Conservation (phyloP, 2,113 vertebrate genomes). For the Galeopterus variegatus region DNA sequence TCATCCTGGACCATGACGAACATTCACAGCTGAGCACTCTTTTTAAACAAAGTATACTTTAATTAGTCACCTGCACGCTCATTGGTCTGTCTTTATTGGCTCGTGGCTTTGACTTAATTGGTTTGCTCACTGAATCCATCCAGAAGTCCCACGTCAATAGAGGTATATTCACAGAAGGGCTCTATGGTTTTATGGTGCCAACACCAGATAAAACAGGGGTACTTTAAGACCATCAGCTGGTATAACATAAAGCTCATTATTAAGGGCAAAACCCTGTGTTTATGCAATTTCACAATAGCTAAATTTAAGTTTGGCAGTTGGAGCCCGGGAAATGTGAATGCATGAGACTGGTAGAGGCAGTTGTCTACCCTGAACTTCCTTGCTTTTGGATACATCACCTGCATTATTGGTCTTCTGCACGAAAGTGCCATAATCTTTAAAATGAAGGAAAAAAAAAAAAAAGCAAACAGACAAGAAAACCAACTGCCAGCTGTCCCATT, state of each 20-base stretch:
- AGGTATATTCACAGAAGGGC: slow-evolving; percentile 29
- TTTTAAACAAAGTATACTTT: slow-evolving; percentile 48
- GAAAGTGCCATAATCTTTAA: background rate
- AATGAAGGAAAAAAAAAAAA: background rate
- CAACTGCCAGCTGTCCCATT: background rate
- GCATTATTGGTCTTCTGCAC: background rate
- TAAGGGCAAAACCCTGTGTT: slow-evolving; percentile 33
- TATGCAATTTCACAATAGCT: background rate
- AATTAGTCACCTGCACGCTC: slow-evolving; percentile 64
- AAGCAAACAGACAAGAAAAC: background rate
- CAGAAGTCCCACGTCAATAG: slow-evolving; percentile 28
- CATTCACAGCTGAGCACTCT: slow-evolving; percentile 2
- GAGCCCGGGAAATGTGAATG: background rate
- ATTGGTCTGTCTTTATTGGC: slow-evolving; percentile 42
- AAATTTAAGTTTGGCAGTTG: background rate
- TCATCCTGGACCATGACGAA: background rate
- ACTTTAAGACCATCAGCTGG: slow-evolving; percentile 65
- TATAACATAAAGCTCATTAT: slow-evolving; percentile 53
- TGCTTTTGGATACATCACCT: background rate
- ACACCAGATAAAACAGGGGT: slow-evolving; percentile 47
- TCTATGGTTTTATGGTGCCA: slow-evolving; percentile 44
- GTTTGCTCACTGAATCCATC: background rate
- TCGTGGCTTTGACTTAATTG: slow-evolving; percentile 62
- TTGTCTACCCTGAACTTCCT: background rate
- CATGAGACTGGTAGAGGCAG: background rate